Evolutionary conservation across 1,140 invertebrate genomes (phyloP).

Genomic region (Drosophila pallidifrons): DNA sequence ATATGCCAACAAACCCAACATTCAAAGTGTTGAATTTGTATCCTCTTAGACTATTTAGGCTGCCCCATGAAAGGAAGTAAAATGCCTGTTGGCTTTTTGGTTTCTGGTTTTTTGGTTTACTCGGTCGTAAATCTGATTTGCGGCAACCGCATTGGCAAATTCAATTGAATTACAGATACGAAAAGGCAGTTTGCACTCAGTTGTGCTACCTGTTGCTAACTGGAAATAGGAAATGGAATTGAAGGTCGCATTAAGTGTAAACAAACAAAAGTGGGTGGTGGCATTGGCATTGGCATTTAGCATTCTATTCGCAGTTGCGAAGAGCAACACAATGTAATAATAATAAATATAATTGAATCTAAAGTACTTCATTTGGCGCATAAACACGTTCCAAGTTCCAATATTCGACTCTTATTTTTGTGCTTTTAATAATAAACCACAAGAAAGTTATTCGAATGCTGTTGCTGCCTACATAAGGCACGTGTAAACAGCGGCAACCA

Average conservation of each 20-base stretch:
- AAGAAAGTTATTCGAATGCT: conserved; percentile 29
- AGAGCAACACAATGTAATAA: conserved; percentile 20
- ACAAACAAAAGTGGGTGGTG: conserved; percentile 28
- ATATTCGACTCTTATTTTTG: conserved; percentile 23
- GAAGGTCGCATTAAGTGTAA: conserved; percentile 13
- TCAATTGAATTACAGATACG: conserved; percentile 8
- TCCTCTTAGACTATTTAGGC: conserved; percentile 30
- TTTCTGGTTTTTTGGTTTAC: conserved; percentile 15
- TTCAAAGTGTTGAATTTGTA: conserved; percentile 28
- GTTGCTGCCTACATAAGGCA: conserved; percentile 43
- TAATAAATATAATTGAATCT: conserved; percentile 69
- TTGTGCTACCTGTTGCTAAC: conserved; percentile 15
- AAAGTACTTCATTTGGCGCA: conserved; percentile 78
- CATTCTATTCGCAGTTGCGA: conserved; percentile 61
- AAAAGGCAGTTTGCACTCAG: not conserved
- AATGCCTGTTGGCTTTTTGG: conserved; percentile 43
- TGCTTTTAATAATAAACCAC: conserved; percentile 65
- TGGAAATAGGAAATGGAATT: not conserved
- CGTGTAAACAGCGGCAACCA: conserved; percentile 56
- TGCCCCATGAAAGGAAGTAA: not conserved
- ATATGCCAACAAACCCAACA: conserved; percentile 35
- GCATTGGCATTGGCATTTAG: conserved; percentile 39
- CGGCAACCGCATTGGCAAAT: conserved; percentile 12
- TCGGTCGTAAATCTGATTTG: conserved; percentile 60
- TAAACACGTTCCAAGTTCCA: conserved; percentile 66